Percentiles rank a stretch among this genome's conserved stretches.
Evolutionary conservation across 2,888 invertebrate genomes (phyloP).

Genomic region (Shargacucullia verbasci): DNA sequence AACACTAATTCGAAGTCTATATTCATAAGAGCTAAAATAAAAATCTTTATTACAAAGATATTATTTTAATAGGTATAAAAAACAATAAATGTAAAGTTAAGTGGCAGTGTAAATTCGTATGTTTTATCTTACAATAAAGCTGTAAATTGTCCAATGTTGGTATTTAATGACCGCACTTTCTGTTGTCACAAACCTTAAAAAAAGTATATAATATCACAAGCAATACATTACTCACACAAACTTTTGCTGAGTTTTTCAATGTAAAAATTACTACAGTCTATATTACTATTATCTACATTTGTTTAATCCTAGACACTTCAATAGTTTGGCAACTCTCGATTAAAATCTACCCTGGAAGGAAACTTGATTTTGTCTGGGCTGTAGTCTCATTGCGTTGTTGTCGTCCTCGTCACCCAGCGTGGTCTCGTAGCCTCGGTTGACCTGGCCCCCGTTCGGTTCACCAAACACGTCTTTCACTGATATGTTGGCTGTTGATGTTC

Average conservation of each 20-base stretch:
- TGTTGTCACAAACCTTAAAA: slow-evolving; percentile 60
- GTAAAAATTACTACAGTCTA: slow-evolving; percentile 55
- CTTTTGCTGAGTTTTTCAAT: slow-evolving; percentile 49
- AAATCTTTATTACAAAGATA: slow-evolving; percentile 61
- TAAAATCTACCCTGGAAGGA: slow-evolving; percentile 88
- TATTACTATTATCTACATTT: slow-evolving; percentile 59
- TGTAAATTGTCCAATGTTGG: slow-evolving; percentile 66
- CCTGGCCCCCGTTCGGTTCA: slow-evolving; percentile 92
- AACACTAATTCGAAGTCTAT: slow-evolving; percentile 59
- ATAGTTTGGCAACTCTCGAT: slow-evolving; percentile 74
- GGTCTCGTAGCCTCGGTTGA: slow-evolving; percentile 94
- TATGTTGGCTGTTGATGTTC: slow-evolving; percentile 93
- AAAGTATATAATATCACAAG: slow-evolving; percentile 82
- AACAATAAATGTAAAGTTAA: slow-evolving; percentile 69
- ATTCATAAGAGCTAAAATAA: slow-evolving; percentile 60
- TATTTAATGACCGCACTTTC: slow-evolving; percentile 64
- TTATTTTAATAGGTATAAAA: slow-evolving; percentile 68
- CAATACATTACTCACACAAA: slow-evolving; percentile 64
- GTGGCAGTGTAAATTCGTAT: slow-evolving; percentile 84
- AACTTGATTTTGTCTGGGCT: slow-evolving; percentile 90
- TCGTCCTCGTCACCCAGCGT: slow-evolving; percentile 91
- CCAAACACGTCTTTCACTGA: slow-evolving; percentile 94
- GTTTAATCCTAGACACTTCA: slow-evolving; percentile 50
- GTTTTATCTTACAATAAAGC: slow-evolving; percentile 73
- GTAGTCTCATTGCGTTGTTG: slow-evolving; percentile 92